Conservation (phyloP, 2,888 invertebrate species). For the Plebejus melissa region DNA sequence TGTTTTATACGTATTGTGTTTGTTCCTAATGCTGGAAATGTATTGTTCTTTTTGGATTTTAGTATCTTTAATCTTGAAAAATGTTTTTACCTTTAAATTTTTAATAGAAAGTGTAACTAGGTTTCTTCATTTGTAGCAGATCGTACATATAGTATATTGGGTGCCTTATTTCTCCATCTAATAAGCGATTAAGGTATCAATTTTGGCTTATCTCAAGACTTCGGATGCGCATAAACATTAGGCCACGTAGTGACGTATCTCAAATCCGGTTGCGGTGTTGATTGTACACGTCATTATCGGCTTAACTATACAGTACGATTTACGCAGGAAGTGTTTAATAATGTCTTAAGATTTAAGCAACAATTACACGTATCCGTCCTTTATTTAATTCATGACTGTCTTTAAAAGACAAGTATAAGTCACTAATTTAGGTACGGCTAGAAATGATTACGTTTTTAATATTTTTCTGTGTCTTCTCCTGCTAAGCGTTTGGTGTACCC, state of each 20-base stretch:
- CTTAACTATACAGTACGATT: neutral
- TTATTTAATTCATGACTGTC: neutral
- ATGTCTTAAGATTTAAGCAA: neutral
- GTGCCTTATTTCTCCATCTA: neutral
- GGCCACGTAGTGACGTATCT: neutral
- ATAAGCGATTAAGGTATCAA: conserved; percentile 1
- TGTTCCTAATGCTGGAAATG: neutral
- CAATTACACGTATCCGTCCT: neutral
- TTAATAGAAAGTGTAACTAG: neutral
- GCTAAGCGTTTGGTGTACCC: too few relatives aligned
- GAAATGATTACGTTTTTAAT: neutral
- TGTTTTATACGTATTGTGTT: neutral
- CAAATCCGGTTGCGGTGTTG: conserved; percentile 7
- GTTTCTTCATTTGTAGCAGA: neutral
- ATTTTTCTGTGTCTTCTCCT: neutral
- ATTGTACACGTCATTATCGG: neutral
- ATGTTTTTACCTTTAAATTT: too few relatives aligned
- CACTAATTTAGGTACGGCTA: neutral
- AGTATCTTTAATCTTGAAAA: too few relatives aligned
- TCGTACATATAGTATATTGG: neutral
- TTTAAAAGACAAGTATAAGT: neutral
- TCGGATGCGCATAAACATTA: conserved; percentile 1
- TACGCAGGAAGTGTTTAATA: neutral
- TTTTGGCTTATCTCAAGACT: neutral
- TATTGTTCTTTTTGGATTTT: neutral